A percentile compares a stretch with the other conserved stretches of the same genome.
Evolutionary conservation across 2,888 invertebrate genomes (phyloP).

Genomic region (Gortyna flavago): DNA sequence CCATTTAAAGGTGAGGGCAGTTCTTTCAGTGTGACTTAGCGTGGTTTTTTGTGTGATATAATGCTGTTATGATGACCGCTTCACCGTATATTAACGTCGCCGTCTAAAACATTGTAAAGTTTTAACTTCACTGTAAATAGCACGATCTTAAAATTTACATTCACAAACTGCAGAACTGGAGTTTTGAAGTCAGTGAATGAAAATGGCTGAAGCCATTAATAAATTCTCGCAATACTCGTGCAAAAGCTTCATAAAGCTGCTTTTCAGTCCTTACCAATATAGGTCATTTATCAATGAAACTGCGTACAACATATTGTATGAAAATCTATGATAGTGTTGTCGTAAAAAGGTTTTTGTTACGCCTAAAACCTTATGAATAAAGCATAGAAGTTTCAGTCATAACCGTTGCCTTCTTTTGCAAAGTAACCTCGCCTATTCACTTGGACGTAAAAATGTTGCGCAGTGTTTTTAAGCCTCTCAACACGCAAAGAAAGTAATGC

Average conservation of each 20-base stretch:
- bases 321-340: conserved; percentile 44
- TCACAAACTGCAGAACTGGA: not conserved
- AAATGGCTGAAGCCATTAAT: not conserved
- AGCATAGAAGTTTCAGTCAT: conserved; percentile 63
- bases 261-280: not conserved
- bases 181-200: not conserved
- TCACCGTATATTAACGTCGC: not conserved
- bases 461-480: conserved; percentile 62
- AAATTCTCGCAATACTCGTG: not conserved
- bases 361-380: conserved; percentile 68
- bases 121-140: not conserved
- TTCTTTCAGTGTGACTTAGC: conserved; percentile 44
- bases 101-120: not conserved
- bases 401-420: conserved; percentile 54
- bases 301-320: conserved; percentile 44
- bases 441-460: conserved; percentile 66
- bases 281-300: conserved; percentile 13
- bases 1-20: conserved; percentile 45
- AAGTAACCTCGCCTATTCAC: conserved; percentile 67
- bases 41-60: conserved; percentile 42
- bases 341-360: conserved; percentile 65
- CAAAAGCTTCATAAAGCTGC: not conserved
- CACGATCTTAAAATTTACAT: not conserved
- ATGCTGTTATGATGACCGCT: conserved; percentile 30
- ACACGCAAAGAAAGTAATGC: conserved; percentile 66